A percentile compares a stretch with the other conserved stretches of the same genome.
Evolutionary conservation across 2,113 vertebrate genomes (phyloP).

Genomic region (Corythaeola cristata): DNA sequence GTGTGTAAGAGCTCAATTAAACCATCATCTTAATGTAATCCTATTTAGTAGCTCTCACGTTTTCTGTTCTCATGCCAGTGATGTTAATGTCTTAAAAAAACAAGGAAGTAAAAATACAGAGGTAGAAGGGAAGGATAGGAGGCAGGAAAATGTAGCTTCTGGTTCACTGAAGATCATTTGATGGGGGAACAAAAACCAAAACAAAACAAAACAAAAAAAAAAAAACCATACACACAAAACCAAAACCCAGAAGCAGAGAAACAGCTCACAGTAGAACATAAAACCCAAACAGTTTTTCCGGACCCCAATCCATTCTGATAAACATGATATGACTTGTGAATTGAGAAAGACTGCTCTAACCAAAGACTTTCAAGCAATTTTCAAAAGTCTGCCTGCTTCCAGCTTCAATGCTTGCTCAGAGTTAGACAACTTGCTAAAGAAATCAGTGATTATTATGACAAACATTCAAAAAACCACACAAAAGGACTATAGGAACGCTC

Average conservation of each 20-base stretch:
- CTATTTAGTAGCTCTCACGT: neutral
- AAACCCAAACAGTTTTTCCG: neutral
- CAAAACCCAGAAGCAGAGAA: neutral
- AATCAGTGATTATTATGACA: neutral
- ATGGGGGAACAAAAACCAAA: fast-evolving
- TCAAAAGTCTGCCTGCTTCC: neutral
- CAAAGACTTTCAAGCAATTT: neutral
- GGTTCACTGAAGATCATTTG: neutral
- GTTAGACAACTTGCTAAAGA: neutral
- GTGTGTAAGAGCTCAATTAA: neutral
- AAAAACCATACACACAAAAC: neutral
- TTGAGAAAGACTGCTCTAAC: neutral
- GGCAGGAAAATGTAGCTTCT: neutral
- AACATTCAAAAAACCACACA: neutral
- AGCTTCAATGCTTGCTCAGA: neutral
- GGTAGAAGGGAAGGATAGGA: neutral
- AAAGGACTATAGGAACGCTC: neutral
- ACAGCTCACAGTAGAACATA: neutral
- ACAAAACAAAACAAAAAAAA: neutral
- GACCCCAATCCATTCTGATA: neutral
- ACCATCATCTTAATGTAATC: constrained; percentile 19
- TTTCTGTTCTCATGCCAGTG: neutral
- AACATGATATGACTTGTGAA: neutral
- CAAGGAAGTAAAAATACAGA: neutral
- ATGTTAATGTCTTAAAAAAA: neutral